Evolutionary conservation across 2,888 invertebrate species (phyloP).

Genomic region (Dexiosoma caninum): DNA sequence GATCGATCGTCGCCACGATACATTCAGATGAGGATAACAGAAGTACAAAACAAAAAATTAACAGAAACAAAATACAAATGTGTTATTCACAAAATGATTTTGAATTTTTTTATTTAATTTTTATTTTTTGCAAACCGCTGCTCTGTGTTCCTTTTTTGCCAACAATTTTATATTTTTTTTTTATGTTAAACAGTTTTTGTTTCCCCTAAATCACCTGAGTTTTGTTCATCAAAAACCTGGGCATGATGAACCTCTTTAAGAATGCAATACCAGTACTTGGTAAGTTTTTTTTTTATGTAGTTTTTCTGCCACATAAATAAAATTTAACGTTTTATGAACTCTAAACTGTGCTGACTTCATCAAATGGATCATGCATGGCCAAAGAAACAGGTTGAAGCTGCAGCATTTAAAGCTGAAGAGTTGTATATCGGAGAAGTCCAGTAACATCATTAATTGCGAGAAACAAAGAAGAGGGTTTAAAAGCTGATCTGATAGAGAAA

Average conservation of each 20-base stretch:
- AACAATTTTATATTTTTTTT: slow-evolving; percentile 27
- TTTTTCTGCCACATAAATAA: not conserved
- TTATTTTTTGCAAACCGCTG: slow-evolving; percentile 19
- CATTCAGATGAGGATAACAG: slow-evolving; percentile 32
- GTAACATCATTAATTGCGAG: no score
- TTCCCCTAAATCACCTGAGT: slow-evolving; percentile 17
- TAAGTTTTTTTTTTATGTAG: not conserved
- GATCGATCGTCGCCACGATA: slow-evolving; percentile 39
- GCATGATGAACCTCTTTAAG: not conserved
- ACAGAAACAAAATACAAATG: slow-evolving; percentile 41
- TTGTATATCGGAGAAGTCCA: no score
- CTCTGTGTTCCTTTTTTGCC: slow-evolving; percentile 8
- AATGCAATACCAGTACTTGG: not conserved
- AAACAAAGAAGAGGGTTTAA: no score
- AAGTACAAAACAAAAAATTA: not conserved
- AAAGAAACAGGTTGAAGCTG: not conserved
- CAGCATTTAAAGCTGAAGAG: not conserved
- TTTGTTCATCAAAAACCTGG: not conserved
- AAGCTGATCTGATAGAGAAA: no score
- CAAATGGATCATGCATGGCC: not conserved
- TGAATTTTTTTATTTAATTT: no score
- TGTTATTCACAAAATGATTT: slow-evolving; percentile 40
- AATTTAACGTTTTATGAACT: slow-evolving; percentile 21
- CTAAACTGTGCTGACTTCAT: not conserved
- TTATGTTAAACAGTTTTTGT: slow-evolving; percentile 19